phyloP scores from a whole-genome alignment of 1,140 invertebrate species.

The Drosophila aff. region DNA sequence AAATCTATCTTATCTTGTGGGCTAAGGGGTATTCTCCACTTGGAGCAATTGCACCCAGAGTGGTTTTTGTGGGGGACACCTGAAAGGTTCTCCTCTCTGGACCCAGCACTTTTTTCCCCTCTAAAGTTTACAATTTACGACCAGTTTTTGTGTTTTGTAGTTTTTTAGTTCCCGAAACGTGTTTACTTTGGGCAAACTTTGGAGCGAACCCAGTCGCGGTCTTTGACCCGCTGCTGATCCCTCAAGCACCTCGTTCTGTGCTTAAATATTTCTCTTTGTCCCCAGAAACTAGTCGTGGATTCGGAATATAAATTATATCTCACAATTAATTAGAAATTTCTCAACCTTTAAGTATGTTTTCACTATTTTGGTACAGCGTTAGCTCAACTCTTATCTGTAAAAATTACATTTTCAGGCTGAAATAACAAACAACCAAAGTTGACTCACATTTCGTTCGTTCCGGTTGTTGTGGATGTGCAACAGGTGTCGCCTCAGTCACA shows the following conservation, averaged over 20 bases:
- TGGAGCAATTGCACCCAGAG: not conserved
- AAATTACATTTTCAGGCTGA: not conserved
- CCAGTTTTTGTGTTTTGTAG: not conserved
- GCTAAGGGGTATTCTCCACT: not conserved
- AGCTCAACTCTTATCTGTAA: not conserved
- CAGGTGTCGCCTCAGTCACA: conserved; percentile 10
- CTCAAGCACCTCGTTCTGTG: not conserved
- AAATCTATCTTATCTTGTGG: conserved; percentile 35
- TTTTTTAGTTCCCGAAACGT: conserved; percentile 14
- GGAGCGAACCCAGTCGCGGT: conserved; percentile 9
- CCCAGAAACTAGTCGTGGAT: not conserved
- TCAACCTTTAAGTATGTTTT: not conserved
- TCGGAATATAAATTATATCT: not conserved
- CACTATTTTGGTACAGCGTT: not conserved
- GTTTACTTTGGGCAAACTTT: conserved; percentile 34
- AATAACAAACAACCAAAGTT: not conserved
- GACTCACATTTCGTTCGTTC: conserved; percentile 6
- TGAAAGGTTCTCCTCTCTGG: conserved; percentile 15
- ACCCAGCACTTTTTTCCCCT: not conserved
- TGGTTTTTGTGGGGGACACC: conserved; percentile 1
- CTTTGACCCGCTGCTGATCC: conserved; percentile 25
- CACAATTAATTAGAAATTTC: not conserved
- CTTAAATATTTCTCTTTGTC: not conserved
- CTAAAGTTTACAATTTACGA: conserved; percentile 27
- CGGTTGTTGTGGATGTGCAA: not conserved